Evolutionary conservation across 2,797 vertebrate genomes (phyloP).

Genomic region (Siniperca undulata): DNA sequence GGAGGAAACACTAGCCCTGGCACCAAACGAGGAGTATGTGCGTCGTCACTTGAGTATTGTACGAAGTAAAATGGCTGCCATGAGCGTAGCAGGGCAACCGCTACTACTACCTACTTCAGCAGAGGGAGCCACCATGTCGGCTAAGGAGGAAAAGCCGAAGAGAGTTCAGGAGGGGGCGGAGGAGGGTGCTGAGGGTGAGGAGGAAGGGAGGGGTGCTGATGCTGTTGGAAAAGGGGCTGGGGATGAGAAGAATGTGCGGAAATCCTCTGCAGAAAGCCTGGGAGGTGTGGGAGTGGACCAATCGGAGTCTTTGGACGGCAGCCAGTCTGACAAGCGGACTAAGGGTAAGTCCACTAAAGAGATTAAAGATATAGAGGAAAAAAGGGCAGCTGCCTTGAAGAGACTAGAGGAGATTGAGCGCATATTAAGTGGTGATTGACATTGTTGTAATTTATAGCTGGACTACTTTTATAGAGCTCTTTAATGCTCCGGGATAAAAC

Average conservation of each 20-base stretch:
- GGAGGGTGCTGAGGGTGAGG: conserved; percentile 62
- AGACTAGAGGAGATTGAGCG: conserved; percentile 99
- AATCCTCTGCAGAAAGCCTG: conserved; percentile 78
- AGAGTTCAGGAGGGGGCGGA: conserved; percentile 63
- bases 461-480: conserved; percentile 78
- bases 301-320: conserved; percentile 84
- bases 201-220: conserved; percentile 73
- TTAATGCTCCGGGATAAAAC: conserved; percentile 49
- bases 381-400: conserved; percentile 96
- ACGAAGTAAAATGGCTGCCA: conserved; percentile 92
- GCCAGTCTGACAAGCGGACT: conserved; percentile 86
- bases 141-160: conserved; percentile 51
- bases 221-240: conserved; percentile 74
- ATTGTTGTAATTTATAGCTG: conserved; percentile 50
- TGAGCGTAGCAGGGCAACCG: conserved; percentile 83
- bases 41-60: conserved; percentile 95
- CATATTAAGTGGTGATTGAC: conserved; percentile 96
- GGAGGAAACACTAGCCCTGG: conserved; percentile 92
- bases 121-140: conserved; percentile 57
- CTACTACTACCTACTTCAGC: conserved; percentile 55
- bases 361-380: conserved; percentile 97
- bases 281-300: conserved; percentile 74
- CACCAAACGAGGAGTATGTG: conserved; percentile 96
- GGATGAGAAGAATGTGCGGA: conserved; percentile 86
- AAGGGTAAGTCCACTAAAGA: conserved; percentile 93